Evolutionary conservation across 2,113 vertebrate genomes (phyloP).

Genomic region (Hemiscyllium ocellatum): DNA sequence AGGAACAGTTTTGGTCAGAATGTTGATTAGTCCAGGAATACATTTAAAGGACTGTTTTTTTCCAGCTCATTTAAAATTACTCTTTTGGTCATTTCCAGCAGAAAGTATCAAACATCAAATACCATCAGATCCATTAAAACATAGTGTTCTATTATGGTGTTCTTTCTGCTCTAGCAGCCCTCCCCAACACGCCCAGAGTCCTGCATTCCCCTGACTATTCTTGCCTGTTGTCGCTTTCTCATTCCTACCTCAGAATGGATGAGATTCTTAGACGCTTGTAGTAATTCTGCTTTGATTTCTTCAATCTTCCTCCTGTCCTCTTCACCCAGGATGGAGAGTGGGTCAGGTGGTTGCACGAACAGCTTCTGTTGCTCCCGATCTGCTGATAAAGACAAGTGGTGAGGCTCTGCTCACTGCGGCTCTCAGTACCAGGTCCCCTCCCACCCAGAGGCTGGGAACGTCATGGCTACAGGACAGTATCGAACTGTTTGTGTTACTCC

Average conservation of each 20-base stretch:
- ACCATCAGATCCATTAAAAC: too few relatives aligned
- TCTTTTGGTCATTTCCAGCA: not conserved
- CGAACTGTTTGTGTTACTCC: not conserved
- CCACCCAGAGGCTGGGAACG: not conserved
- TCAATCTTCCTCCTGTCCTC: slow-evolving; percentile 66
- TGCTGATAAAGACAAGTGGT: slow-evolving; percentile 42
- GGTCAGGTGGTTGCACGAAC: slow-evolving; percentile 53
- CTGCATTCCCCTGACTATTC: too few relatives aligned
- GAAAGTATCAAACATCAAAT: not conserved
- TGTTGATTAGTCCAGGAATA: not conserved
- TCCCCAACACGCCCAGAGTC: too few relatives aligned
- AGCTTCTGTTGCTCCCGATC: slow-evolving; percentile 70
- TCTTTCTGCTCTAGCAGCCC: too few relatives aligned
- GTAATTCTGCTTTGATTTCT: slow-evolving; percentile 72
- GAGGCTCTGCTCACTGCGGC: not conserved
- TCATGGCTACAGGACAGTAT: not conserved
- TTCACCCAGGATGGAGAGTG: slow-evolving; percentile 54
- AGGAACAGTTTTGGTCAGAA: not conserved
- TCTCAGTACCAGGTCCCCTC: not conserved
- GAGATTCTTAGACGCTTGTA: slow-evolving; percentile 47
- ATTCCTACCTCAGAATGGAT: not conserved
- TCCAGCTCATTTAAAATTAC: not conserved
- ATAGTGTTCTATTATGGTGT: too few relatives aligned
- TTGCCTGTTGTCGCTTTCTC: not conserved
- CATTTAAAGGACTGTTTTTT: not conserved